Evolutionary conservation across 2,888 invertebrate genomes (phyloP), one percentile per base, ranked within the genome.

Genomic region (Laspeyria flexula): DNA sequence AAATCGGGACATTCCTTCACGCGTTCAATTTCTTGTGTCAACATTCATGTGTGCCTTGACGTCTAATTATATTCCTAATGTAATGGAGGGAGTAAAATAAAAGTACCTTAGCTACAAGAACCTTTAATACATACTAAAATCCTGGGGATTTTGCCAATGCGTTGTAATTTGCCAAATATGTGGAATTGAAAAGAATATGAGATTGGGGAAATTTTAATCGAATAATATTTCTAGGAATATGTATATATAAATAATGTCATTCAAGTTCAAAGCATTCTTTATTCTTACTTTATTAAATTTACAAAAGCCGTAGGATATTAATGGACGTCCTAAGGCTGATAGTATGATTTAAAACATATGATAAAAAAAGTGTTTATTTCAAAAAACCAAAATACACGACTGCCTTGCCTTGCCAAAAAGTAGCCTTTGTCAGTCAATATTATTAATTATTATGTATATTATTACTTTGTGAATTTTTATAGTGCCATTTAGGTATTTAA

Each of bases 1-100:
- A 54, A 58, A 53, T 51, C 42, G 44, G 33, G n/a, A 51, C 46
- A 73, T 70, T 72, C 67, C 66, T 54, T 13, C 71, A 68, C 75
- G 71, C 53, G 52, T 64, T 55, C 66, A 72, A 73, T 75, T 70
- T 69, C 55, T 62, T 68, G 51, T 68, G 70, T 69, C 73, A 73
- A 74, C 71, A 64, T 54, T 43, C 38, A 58, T 31, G 61, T 54
- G 56, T 51, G 62, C 42, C 43, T 43, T 51, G 37, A 41, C 54
- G 48, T 49, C 59, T 76, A 74, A 75, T 76, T 76, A 70, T 59
- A 50, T 52, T 51, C 53, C 49, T 71, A 61, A 73, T 72, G 60
- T 65, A 5, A 3, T 48, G 50, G 35, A 51, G 53, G 57, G 47
- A 61, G 61, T 51, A 54, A 54, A 61, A 65, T 55, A 61, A 60